A percentile compares a stretch with the other conserved stretches of the same genome.
These are phyloP conservation scores for Ailuropoda melanoleuca DNA, from an alignment of 2,113 vertebrate genomes.

Conservation along the genomic window DNA sequence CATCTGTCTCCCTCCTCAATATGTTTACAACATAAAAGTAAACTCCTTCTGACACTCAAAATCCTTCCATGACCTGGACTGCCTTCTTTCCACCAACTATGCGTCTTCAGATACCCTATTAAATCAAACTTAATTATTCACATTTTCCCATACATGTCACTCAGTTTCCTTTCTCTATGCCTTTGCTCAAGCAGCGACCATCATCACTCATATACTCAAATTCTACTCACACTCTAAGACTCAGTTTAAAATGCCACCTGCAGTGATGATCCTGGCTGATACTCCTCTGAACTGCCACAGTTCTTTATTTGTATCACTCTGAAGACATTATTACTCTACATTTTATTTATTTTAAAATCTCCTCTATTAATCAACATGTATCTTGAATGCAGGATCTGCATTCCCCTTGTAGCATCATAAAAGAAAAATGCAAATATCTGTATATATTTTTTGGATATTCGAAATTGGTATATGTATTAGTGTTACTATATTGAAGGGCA, in stretches of 20 bases:
- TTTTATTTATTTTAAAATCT: constrained; percentile 15
- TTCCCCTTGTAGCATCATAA: background rate
- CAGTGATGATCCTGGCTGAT: background rate
- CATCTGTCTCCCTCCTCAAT: background rate
- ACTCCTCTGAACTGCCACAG: background rate
- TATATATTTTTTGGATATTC: background rate
- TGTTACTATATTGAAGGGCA: background rate
- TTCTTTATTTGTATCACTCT: background rate
- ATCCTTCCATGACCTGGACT: background rate
- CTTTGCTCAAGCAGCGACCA: background rate
- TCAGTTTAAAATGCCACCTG: background rate
- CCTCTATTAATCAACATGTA: background rate
- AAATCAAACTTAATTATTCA: constrained; percentile 12
- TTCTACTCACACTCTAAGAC: background rate
- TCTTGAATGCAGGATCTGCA: background rate
- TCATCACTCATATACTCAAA: background rate
- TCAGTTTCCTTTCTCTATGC: background rate
- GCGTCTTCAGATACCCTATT: background rate
- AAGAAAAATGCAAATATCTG: background rate
- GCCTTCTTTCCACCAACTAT: background rate
- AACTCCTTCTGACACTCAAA: background rate
- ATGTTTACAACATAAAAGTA: constrained; percentile 1
- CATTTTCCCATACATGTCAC: background rate
- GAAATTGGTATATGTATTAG: background rate
- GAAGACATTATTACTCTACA: background rate